Conservation (phyloP, 2,797 vertebrate genomes). For the Pangasius djambal region DNA sequence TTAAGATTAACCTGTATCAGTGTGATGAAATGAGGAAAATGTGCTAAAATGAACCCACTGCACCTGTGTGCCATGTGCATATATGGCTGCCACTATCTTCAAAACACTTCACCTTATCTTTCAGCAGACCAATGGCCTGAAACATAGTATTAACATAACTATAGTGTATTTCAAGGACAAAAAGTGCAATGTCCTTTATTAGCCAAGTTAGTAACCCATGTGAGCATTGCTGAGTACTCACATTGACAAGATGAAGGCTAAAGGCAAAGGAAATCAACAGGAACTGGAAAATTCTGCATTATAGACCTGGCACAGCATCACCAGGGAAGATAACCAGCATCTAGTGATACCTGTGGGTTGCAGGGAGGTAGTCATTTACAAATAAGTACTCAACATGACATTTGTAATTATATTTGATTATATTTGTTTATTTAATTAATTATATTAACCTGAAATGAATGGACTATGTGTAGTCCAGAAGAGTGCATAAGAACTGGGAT, state of each 20-base stretch:
- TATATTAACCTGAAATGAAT: not conserved
- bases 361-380: not conserved
- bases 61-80: not conserved
- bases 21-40: not conserved
- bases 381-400: not conserved
- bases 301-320: not conserved
- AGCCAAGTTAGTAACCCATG: not conserved
- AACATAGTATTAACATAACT: not conserved
- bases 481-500: not conserved
- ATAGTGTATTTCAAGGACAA: not conserved
- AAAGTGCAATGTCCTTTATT: not conserved
- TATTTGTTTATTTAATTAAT: not conserved
- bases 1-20: not conserved
- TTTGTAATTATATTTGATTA: constrained; percentile 6
- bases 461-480: not conserved
- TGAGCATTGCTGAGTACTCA: not conserved
- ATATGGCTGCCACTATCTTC: not conserved
- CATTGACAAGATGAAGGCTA: not conserved
- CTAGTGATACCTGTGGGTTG: not conserved
- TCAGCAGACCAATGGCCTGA: not conserved
- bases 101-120: not conserved
- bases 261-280: not conserved
- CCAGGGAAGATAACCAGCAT: not conserved
- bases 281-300: not conserved
- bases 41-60: not conserved